Evolutionary conservation across 2,888 invertebrate species (phyloP).

Genomic region (Archips crataeganus): DNA sequence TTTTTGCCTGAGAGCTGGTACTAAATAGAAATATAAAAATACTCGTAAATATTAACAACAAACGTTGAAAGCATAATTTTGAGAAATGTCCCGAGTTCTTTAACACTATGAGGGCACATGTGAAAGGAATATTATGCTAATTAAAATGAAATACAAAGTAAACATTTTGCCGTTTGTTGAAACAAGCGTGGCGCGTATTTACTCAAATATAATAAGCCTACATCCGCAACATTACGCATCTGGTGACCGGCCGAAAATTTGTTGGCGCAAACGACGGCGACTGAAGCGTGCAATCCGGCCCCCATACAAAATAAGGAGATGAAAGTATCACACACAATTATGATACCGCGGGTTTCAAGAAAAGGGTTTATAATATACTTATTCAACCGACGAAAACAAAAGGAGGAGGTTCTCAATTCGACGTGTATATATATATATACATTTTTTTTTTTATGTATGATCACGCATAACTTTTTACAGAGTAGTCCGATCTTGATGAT

Average conservation of each 20-base stretch:
- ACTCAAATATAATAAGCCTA: slow-evolving; percentile 42
- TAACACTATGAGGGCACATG: neutral
- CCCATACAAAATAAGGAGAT: slow-evolving; percentile 18
- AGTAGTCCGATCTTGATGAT: no score
- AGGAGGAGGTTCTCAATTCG: no score
- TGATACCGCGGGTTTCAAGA: no score
- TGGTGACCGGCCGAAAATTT: slow-evolving; percentile 46
- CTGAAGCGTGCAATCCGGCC: neutral
- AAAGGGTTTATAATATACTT: no score
- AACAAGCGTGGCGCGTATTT: slow-evolving; percentile 31
- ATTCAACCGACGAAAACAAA: no score
- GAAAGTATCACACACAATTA: no score
- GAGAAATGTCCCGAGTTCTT: neutral
- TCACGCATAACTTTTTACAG: no score
- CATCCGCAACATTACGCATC: slow-evolving; percentile 45
- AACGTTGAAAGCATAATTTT: neutral
- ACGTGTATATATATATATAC: no score
- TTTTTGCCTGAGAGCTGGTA: neutral
- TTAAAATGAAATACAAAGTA: slow-evolving; percentile 33
- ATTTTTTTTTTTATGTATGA: no score
- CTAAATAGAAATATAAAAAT: no score
- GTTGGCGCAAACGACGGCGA: slow-evolving; percentile 43
- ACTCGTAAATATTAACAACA: neutral
- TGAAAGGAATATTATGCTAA: neutral
- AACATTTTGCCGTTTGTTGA: slow-evolving; percentile 16